Conservation (phyloP, 1,140 invertebrate species). For the Drosophila bocqueti region DNA sequence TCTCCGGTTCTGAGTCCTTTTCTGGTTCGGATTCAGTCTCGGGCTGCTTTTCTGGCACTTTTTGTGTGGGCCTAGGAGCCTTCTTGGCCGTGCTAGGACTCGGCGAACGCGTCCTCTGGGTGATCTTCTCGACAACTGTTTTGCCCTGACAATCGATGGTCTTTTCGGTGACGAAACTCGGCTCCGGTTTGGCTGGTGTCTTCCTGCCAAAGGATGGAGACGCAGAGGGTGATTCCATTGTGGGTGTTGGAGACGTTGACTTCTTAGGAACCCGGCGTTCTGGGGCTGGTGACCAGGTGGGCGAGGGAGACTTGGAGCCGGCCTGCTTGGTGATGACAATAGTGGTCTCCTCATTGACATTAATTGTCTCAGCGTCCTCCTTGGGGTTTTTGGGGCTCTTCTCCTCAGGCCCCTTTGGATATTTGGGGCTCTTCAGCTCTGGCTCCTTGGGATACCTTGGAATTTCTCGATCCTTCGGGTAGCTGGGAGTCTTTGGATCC, state of each 20-base stretch:
- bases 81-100: slow-evolving; percentile 20
- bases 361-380: slow-evolving; percentile 37
- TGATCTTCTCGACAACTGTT: slow-evolving; percentile 28
- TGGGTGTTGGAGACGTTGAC: background rate
- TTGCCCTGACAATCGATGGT: slow-evolving; percentile 61
- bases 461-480: background rate
- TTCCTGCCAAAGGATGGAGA: slow-evolving; percentile 5
- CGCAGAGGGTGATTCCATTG: background rate
- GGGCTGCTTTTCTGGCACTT: background rate
- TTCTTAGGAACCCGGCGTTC: slow-evolving; percentile 37
- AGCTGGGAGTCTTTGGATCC: background rate
- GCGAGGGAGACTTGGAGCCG: slow-evolving; percentile 47
- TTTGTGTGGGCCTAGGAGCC: background rate
- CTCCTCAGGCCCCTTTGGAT: slow-evolving; percentile 1
- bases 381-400: slow-evolving; percentile 24
- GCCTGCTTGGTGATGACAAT: slow-evolving; percentile 49
- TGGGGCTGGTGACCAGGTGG: slow-evolving; percentile 43
- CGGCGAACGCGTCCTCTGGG: slow-evolving; percentile 14
- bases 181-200: slow-evolving; percentile 10
- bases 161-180: slow-evolving; percentile 61
- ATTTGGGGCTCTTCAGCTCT: background rate
- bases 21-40: slow-evolving; percentile 28
- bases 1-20: slow-evolving; percentile 38
- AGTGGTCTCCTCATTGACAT: slow-evolving; percentile 56
- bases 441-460: slow-evolving; percentile 7